A percentile compares a stretch with the other conserved stretches of the same genome.
phyloP scores from a whole-genome alignment of 53 echinoderm and acorn worm species.

The Hippasteria phrygiana region DNA sequence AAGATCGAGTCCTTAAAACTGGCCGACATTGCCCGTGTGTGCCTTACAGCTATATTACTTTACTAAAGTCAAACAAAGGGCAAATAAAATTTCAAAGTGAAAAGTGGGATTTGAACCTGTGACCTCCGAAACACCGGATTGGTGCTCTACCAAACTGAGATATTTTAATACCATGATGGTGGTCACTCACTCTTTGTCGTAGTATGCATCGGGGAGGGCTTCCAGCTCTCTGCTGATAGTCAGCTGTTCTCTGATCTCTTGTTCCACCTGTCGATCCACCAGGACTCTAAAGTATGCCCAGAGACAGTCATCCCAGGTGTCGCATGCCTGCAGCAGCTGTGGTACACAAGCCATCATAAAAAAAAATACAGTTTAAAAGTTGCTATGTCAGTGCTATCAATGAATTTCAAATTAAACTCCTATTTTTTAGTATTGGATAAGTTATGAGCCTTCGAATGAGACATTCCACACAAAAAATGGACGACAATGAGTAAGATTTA shows the following conservation, averaged over 20 bases:
- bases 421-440: no score
- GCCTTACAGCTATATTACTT: no score
- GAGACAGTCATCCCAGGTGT: conserved; percentile 91
- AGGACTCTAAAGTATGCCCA: conserved; percentile 98
- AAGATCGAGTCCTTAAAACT: no score
- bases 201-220: conserved; percentile 79
- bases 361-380: no score
- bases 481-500: no score
- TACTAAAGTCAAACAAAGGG: no score
- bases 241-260: conserved; percentile 87
- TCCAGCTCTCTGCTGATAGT: conserved; percentile 68
- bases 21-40: no score
- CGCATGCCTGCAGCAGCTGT: conserved; percentile 88
- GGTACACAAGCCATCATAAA: not conserved
- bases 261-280: conserved; percentile 92
- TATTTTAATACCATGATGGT: not conserved
- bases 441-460: no score
- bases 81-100: not conserved
- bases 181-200: conserved; percentile 81
- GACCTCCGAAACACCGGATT: not conserved
- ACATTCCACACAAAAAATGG: no score
- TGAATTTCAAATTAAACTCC: no score
- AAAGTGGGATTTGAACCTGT: not conserved
- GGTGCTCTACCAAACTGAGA: not conserved
- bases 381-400: no score